These are phyloP conservation scores for Coregonus ussuriensis DNA, from an alignment of 2,797 vertebrate genomes.

Conservation along the genomic window DNA sequence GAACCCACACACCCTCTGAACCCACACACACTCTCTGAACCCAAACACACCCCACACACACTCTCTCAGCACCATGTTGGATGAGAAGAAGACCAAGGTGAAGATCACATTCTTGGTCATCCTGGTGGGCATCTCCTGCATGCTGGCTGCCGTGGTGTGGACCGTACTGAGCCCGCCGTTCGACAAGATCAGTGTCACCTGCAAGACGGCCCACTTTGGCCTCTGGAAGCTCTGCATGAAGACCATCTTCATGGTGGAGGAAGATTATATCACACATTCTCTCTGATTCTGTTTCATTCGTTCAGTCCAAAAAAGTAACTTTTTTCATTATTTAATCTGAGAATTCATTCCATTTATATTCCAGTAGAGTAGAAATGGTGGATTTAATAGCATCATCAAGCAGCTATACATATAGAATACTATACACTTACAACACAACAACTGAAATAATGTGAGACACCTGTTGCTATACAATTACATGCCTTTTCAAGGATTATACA, in stretches of 20 bases:
- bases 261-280: conserved; percentile 41
- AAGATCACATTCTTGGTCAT: conserved; percentile 74
- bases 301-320: no score
- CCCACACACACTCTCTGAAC: no score
- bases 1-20: no score
- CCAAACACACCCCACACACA: no score
- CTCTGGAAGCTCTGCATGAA: conserved; percentile 95
- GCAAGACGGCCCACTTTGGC: conserved; percentile 92
- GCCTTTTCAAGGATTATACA: not conserved
- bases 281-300: no score
- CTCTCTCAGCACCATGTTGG: conserved; percentile 66
- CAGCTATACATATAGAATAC: not conserved
- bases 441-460: not conserved
- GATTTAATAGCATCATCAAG: not conserved
- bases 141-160: conserved; percentile 90
- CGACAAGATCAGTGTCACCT: conserved; percentile 81
- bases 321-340: not conserved
- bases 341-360: not conserved
- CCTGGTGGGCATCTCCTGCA: conserved; percentile 84
- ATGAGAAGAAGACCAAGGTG: conserved; percentile 84
- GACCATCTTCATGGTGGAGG: conserved; percentile 74
- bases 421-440: no score
- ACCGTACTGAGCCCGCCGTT: conserved; percentile 89
- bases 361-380: not conserved
- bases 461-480: not conserved